phyloP scores from a whole-genome alignment of 1,140 invertebrate species.

The Cyphomyrmex costatus region DNA sequence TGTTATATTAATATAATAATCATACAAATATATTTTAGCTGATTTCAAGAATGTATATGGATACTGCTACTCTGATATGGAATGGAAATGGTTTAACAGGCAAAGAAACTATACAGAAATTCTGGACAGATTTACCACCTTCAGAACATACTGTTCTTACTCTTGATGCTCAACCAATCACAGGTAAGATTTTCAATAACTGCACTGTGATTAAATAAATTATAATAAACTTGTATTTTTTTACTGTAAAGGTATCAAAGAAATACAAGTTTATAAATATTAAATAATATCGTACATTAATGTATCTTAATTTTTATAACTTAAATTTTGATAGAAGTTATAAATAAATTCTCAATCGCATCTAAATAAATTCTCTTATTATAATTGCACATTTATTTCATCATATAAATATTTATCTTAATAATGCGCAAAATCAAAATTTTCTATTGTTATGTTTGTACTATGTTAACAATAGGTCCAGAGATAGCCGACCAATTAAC shows the following conservation, averaged over 20 bases:
- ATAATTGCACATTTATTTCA: constrained; percentile 31
- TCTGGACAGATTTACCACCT: constrained; percentile 91
- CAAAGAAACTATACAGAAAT: constrained; percentile 92
- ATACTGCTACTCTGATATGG: constrained; percentile 93
- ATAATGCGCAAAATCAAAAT: background rate
- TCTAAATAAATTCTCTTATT: background rate
- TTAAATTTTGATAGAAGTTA: constrained; percentile 37
- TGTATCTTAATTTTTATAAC: constrained; percentile 24
- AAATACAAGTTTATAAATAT: constrained; percentile 29
- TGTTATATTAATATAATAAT: background rate
- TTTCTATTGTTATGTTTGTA: constrained; percentile 15
- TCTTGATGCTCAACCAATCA: constrained; percentile 93
- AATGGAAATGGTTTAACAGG: constrained; percentile 94
- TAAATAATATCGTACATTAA: constrained; percentile 32
- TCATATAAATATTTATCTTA: background rate
- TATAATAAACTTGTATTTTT: background rate
- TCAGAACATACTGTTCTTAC: constrained; percentile 91
- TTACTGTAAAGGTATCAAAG: constrained; percentile 24
- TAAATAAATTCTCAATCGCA: background rate
- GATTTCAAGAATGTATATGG: constrained; percentile 92
- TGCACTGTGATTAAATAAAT: constrained; percentile 1
- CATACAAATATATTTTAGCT: constrained; percentile 85
- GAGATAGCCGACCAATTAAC: constrained; percentile 90
- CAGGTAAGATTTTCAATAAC: constrained; percentile 86
- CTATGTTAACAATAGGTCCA: constrained; percentile 79